A percentile compares a stretch with the other conserved stretches of the same genome.
Conservation (phyloP, 2,113 vertebrate species). For the Hippocampus guttulatus region DNA sequence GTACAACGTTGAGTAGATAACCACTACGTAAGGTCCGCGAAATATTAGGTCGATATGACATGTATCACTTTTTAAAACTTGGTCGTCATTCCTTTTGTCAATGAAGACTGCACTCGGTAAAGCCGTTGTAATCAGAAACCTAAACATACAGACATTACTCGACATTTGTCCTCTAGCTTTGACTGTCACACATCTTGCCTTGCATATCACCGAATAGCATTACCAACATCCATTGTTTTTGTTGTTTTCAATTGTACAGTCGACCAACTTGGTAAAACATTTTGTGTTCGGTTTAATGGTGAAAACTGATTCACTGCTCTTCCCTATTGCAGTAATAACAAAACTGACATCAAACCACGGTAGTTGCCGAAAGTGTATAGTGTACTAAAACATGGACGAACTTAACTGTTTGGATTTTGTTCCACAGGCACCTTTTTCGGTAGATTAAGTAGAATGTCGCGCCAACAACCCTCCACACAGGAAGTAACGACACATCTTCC, state of each 20-base stretch:
- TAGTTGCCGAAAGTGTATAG: not conserved
- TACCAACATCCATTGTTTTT: not conserved
- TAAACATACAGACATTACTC: not conserved
- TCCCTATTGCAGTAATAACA: not conserved
- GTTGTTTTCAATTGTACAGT: not conserved
- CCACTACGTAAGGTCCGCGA: not conserved
- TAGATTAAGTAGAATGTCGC: slow-evolving; percentile 44
- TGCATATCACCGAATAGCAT: not conserved
- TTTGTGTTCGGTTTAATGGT: not conserved
- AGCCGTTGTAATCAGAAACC: not conserved
- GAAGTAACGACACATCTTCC: slow-evolving; percentile 76
- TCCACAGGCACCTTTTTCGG: slow-evolving; percentile 29
- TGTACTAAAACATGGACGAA: not conserved
- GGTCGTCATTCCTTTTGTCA: not conserved
- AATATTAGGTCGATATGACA: not conserved
- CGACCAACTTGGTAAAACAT: not conserved
- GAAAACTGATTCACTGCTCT: not conserved
- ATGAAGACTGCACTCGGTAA: not conserved
- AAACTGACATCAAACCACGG: not conserved
- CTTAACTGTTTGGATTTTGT: slow-evolving; percentile 26
- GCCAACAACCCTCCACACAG: slow-evolving; percentile 67
- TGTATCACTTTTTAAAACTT: not conserved
- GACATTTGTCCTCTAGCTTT: not conserved
- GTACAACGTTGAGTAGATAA: too few species aligned
- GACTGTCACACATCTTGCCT: not conserved